Percentiles rank a stretch among this genome's conserved stretches.
phyloP scores from a whole-genome alignment of 2,797 vertebrate species.

The Petrocephalus schoutedeni region DNA sequence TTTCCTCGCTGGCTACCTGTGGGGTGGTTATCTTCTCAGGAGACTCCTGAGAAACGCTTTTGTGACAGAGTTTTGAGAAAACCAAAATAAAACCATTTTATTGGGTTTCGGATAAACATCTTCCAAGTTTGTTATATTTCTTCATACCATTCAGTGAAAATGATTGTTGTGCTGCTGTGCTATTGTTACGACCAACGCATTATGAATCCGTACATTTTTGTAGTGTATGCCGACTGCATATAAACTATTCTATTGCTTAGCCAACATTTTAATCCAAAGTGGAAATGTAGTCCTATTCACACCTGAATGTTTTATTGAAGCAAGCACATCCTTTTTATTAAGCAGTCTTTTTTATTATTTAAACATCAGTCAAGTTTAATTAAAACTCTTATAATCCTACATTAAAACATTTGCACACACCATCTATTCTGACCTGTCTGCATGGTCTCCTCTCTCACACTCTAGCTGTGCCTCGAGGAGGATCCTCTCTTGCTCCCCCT shows the following conservation, averaged over 20 bases:
- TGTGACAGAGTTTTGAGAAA: background rate
- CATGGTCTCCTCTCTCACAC: conserved; percentile 55
- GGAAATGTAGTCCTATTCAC: background rate
- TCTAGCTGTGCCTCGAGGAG: conserved; percentile 65
- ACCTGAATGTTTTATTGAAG: background rate
- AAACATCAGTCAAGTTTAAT: background rate
- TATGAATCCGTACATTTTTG: background rate
- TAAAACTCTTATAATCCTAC: background rate
- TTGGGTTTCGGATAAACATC: background rate
- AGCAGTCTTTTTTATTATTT: background rate
- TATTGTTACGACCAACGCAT: background rate
- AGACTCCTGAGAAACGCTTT: background rate
- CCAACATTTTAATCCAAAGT: background rate
- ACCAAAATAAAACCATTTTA: background rate
- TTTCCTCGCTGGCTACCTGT: background rate
- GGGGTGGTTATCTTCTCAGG: background rate
- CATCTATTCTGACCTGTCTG: conserved; percentile 45
- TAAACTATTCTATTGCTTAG: background rate
- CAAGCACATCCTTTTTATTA: background rate
- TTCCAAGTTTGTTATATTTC: background rate
- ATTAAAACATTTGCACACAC: conserved; percentile 21
- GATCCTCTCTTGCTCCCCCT: conserved; percentile 67
- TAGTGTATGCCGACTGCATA: background rate
- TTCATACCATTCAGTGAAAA: background rate
- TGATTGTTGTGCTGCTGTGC: background rate